Evolutionary conservation across 2,888 invertebrate species (phyloP).

Genomic region (Leucozona laternaria): DNA sequence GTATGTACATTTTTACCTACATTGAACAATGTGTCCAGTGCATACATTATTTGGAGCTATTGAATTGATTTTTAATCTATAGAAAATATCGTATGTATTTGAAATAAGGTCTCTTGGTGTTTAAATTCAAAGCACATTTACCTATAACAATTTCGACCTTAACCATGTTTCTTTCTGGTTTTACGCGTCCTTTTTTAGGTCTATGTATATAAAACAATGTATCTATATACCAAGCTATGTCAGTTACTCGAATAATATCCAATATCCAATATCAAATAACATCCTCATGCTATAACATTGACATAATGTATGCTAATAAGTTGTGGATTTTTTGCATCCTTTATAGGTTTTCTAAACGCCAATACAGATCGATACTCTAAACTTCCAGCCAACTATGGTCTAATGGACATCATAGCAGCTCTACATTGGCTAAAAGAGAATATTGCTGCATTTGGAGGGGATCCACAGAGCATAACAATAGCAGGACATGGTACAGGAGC

Average conservation of each 20-base stretch:
- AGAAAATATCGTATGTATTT: no score
- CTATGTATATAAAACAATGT: no score
- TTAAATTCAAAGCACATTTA: no score
- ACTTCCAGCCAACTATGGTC: constrained; percentile 97
- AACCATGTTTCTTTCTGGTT: no score
- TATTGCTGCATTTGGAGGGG: constrained; percentile 97
- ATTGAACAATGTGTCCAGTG: no score
- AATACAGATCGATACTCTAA: constrained; percentile 93
- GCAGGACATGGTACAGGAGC: constrained; percentile 98
- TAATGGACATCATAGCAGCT: constrained; percentile 98
- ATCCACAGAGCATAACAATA: constrained; percentile 95
- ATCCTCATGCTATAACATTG: constrained; percentile 5
- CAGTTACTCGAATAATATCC: constrained; percentile 21
- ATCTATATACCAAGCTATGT: no score
- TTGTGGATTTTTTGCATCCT: constrained; percentile 51
- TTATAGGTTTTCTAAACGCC: constrained; percentile 93
- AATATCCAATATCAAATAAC: constrained; percentile 6
- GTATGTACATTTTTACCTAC: no score
- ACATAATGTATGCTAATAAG: constrained; percentile 53
- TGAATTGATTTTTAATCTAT: no score
- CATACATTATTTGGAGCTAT: no score
- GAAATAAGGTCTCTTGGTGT: no score
- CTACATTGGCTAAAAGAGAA: constrained; percentile 98
- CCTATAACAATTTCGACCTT: no score
- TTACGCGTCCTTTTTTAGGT: no score